These are phyloP conservation scores for Cistogaster globosa DNA, from an alignment of 2,888 invertebrate genomes.

Conservation along the genomic window DNA sequence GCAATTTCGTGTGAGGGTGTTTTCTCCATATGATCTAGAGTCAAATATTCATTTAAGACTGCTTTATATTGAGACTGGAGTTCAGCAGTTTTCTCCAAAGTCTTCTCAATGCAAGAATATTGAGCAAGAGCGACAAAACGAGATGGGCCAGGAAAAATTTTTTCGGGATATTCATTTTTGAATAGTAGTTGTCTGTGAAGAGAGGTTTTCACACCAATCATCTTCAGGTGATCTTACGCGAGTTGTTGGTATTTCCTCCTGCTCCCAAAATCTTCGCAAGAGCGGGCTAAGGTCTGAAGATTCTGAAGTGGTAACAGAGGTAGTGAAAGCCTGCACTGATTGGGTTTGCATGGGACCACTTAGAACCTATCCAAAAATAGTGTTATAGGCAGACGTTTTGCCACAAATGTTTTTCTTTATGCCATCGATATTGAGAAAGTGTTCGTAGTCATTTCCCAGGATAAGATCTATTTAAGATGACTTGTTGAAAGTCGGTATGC, in stretches of 20 bases:
- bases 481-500: no score
- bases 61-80: background rate
- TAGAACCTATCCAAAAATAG: background rate
- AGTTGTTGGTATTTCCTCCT: background rate
- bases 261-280: background rate
- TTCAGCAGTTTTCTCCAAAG: background rate
- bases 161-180: background rate
- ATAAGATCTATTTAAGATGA: no score
- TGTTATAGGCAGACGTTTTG: no score
- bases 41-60: background rate
- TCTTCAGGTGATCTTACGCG: background rate
- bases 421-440: no score
- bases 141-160: background rate
- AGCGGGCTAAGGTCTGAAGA: no score
- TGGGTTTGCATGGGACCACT: background rate
- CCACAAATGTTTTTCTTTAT: no score
- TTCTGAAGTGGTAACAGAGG: no score
- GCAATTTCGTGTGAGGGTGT: background rate
- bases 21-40: background rate
- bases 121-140: background rate
- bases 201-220: background rate
- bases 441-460: no score
- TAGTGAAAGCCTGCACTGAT: background rate
- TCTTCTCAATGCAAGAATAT: no score
- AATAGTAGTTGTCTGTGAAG: background rate